These are phyloP conservation scores for Margarornis squamiger DNA, from an alignment of 2,797 vertebrate species.

Conservation along the genomic window DNA sequence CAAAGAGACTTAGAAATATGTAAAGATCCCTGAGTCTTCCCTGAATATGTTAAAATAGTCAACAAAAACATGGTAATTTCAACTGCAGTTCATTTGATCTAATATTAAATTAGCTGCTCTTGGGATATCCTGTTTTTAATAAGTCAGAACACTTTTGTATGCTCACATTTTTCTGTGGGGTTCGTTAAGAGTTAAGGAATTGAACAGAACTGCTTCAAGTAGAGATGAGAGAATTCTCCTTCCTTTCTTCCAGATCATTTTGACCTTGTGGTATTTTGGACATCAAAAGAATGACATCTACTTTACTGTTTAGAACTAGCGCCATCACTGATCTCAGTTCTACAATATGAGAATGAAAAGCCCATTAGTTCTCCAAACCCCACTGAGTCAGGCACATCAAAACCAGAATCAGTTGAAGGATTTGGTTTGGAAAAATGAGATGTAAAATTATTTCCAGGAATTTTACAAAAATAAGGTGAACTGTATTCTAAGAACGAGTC, in stretches of 20 bases:
- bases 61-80: constrained; percentile 70
- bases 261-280: constrained; percentile 31
- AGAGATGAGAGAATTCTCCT: constrained; percentile 8
- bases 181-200: constrained; percentile 55
- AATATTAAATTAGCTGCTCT: constrained; percentile 65
- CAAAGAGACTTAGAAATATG: constrained; percentile 63
- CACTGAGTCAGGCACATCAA: not conserved
- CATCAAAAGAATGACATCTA: not conserved
- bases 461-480: not conserved
- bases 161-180: constrained; percentile 18
- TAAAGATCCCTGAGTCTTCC: constrained; percentile 48
- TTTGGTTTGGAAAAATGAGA: not conserved
- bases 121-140: constrained; percentile 51
- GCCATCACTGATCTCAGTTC: not conserved
- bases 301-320: not conserved
- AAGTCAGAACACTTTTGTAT: constrained; percentile 47
- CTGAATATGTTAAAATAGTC: constrained; percentile 66
- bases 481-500: not conserved
- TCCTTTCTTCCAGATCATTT: not conserved
- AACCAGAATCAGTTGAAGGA: not conserved
- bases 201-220: constrained; percentile 31
- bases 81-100: constrained; percentile 62
- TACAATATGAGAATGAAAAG: not conserved
- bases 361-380: not conserved
- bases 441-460: not conserved